phyloP scores from a whole-genome alignment of 2,888 invertebrate genomes.

The Melieria picta region DNA sequence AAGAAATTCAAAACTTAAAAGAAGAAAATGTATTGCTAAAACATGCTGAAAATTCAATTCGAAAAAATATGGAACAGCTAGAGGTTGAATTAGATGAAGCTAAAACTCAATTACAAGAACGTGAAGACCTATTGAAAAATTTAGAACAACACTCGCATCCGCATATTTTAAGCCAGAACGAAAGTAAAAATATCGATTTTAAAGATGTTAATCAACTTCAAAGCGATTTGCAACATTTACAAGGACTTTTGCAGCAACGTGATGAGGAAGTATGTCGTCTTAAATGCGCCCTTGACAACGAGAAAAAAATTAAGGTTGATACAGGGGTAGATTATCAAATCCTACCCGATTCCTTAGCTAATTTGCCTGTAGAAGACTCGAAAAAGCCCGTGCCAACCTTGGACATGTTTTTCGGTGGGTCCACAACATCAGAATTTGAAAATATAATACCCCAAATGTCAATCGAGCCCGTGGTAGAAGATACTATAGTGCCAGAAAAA shows the following conservation, averaged over 20 bases:
- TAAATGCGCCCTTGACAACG: conserved; percentile 32
- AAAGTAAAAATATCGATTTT: conserved; percentile 3
- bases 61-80: conserved; percentile 15
- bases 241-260: conserved; percentile 35
- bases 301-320: conserved; percentile 45
- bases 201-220: conserved; percentile 21
- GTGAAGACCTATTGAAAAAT: conserved; percentile 1
- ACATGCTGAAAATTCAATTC: neutral
- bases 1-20: conserved; percentile 34
- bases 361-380: conserved; percentile 31
- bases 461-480: conserved; percentile 59
- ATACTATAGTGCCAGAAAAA: conserved; percentile 68
- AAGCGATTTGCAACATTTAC: conserved; percentile 29
- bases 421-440: conserved; percentile 46
- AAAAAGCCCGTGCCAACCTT: conserved; percentile 50
- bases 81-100: conserved; percentile 18
- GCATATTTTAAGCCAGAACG: neutral
- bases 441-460: conserved; percentile 45
- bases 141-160: conserved; percentile 9
- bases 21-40: neutral
- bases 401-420: conserved; percentile 61
- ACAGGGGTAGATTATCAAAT: conserved; percentile 50
- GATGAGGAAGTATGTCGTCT: conserved; percentile 33
- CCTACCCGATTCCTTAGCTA: conserved; percentile 36
- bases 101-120: neutral